These are phyloP conservation scores for Brachystomella parvula DNA, from an alignment of 1,140 invertebrate genomes.

Conservation along the genomic window DNA sequence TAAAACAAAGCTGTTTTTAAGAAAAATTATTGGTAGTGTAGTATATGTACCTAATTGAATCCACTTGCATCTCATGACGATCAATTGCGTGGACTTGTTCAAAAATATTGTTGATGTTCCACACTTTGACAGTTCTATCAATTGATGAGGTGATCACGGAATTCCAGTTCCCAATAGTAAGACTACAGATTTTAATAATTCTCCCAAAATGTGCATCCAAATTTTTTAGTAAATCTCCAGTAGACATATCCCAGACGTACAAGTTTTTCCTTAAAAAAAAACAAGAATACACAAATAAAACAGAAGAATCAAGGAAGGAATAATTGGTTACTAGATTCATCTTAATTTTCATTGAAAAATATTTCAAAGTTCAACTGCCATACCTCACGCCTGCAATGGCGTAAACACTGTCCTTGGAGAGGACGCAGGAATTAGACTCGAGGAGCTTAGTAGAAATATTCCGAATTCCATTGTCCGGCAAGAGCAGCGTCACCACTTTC, in stretches of 20 bases:
- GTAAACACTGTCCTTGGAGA: slow-evolving; percentile 81
- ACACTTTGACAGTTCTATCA: slow-evolving; percentile 95
- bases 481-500: slow-evolving; percentile 56
- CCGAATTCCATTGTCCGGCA: slow-evolving; percentile 74
- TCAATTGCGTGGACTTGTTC: slow-evolving; percentile 95
- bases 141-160: slow-evolving; percentile 93
- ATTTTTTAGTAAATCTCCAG: slow-evolving; percentile 73
- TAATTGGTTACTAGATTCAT: neutral
- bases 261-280: slow-evolving; percentile 69
- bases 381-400: slow-evolving; percentile 87
- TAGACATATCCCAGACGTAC: slow-evolving; percentile 84
- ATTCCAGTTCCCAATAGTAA: slow-evolving; percentile 84
- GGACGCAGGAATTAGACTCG: slow-evolving; percentile 78
- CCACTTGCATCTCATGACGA: slow-evolving; percentile 88
- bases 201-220: slow-evolving; percentile 94
- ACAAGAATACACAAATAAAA: slow-evolving; percentile 1
- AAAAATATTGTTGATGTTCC: slow-evolving; percentile 99
- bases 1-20: slow-evolving; percentile 24
- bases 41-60: slow-evolving; percentile 65
- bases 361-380: neutral
- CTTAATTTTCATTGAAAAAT: neutral
- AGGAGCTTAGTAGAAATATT: slow-evolving; percentile 87
- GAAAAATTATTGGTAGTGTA: neutral
- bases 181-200: slow-evolving; percentile 80
- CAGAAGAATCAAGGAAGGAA: slow-evolving; percentile 5